Percentiles rank a stretch among this genome's conserved stretches.
Conservation (phyloP, 2,113 vertebrate species). For the Dermatemys mawii region DNA sequence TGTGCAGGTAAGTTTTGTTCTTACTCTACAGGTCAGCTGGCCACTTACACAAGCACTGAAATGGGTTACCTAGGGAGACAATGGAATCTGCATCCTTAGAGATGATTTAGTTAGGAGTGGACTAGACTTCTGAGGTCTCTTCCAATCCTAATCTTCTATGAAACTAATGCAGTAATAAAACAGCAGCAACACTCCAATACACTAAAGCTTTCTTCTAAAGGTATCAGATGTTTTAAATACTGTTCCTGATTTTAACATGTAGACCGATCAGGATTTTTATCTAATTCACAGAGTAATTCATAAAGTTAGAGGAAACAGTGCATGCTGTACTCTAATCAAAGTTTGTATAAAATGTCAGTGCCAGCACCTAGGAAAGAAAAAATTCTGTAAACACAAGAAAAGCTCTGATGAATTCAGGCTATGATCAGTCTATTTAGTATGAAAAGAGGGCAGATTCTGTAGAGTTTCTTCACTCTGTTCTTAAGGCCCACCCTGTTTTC, state of each 20-base stretch:
- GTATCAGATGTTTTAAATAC: constrained; percentile 6
- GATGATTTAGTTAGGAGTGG: no score
- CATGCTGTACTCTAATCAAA: constrained; percentile 8
- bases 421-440: background rate
- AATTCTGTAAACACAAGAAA: background rate
- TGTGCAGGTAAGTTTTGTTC: background rate
- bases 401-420: background rate
- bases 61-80: no score
- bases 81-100: no score
- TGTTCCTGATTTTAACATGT: background rate
- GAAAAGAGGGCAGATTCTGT: background rate
- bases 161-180: constrained; percentile 27
- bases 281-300: background rate
- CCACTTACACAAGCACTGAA: background rate
- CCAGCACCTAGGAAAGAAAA: background rate
- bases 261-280: background rate
- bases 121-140: no score
- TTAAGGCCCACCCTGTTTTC: background rate
- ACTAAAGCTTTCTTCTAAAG: constrained; percentile 15
- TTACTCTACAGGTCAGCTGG: background rate
- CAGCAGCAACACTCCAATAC: background rate
- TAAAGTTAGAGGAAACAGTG: background rate
- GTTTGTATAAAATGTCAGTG: background rate
- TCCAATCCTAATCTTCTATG: background rate
- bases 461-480: background rate